These are phyloP conservation scores for Acanthurus lineatus DNA, from an alignment of 2,797 vertebrate species.

Conservation along the genomic window DNA sequence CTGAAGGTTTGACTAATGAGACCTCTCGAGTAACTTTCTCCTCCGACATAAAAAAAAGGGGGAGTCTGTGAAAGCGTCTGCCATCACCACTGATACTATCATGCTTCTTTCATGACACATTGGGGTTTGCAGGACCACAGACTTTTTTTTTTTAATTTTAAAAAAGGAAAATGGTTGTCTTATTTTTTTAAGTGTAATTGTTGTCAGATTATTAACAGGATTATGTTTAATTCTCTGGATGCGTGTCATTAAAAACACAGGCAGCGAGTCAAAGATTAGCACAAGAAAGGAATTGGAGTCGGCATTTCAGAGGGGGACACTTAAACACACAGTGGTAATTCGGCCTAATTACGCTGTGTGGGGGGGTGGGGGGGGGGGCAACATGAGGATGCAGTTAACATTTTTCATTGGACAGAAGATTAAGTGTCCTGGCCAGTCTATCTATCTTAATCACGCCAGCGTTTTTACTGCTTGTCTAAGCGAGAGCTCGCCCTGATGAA, in stretches of 20 bases:
- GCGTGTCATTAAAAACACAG: not conserved
- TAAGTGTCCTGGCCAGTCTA: slow-evolving; percentile 76
- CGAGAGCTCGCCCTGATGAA: slow-evolving; percentile 76
- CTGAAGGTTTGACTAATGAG: slow-evolving; percentile 78
- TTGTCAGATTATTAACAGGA: not conserved
- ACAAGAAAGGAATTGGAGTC: slow-evolving; percentile 27
- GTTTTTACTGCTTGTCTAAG: slow-evolving; percentile 67
- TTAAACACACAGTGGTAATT: slow-evolving; percentile 75
- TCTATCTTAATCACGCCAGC: slow-evolving; percentile 82
- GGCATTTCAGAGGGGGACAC: slow-evolving; percentile 47
- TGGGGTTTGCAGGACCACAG: slow-evolving; percentile 14
- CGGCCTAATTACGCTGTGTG: slow-evolving; percentile 66
- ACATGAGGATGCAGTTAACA: slow-evolving; percentile 87
- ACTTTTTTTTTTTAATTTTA: not conserved
- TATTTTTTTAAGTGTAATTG: no score
- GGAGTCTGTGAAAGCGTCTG: slow-evolving; percentile 63
- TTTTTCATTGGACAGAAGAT: slow-evolving; percentile 83
- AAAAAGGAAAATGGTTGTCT: no score
- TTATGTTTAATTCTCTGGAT: not conserved
- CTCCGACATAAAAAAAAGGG: slow-evolving; percentile 48
- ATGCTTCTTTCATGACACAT: slow-evolving; percentile 47
- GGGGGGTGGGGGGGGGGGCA: slow-evolving; percentile 30
- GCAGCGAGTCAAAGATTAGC: slow-evolving; percentile 31
- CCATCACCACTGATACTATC: slow-evolving; percentile 62
- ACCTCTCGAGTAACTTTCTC: slow-evolving; percentile 65